These are phyloP conservation scores for Scatophagus argus DNA, from an alignment of 2,113 vertebrate species.

Conservation along the genomic window DNA sequence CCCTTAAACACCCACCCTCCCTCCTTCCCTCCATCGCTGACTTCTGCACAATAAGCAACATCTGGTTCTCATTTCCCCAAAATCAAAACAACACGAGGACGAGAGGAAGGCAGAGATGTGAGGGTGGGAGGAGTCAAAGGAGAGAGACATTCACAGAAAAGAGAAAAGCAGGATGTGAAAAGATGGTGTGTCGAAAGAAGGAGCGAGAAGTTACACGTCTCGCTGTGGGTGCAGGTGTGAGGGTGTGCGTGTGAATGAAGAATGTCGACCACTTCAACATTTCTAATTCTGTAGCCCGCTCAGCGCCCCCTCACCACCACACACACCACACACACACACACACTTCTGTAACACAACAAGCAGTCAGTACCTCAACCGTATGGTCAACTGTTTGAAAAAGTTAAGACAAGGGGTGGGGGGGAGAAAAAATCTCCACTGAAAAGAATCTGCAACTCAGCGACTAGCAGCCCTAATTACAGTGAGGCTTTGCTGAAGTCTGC, in stretches of 20 bases:
- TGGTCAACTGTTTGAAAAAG: conserved; percentile 66
- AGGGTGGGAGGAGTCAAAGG: conserved; percentile 14
- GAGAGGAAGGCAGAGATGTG: conserved; percentile 42
- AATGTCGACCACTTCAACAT: not conserved
- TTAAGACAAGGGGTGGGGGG: conserved; percentile 20
- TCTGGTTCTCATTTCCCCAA: conserved; percentile 85
- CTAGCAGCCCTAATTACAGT: conserved; percentile 83
- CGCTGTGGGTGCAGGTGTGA: conserved; percentile 49
- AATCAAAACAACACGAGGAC: conserved; percentile 82
- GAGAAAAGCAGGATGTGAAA: conserved; percentile 46
- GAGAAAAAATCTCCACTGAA: conserved; percentile 68
- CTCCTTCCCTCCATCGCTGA: conserved; percentile 43
- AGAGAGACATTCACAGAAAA: conserved; percentile 39
- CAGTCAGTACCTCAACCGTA: conserved; percentile 51
- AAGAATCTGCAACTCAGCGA: conserved; percentile 86
- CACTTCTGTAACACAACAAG: conserved; percentile 37
- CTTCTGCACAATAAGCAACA: conserved; percentile 84
- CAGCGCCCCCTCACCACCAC: conserved; percentile 13
- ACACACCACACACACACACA: too few species aligned
- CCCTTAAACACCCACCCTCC: conserved; percentile 8
- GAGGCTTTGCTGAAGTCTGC: conserved; percentile 85
- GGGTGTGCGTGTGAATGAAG: conserved; percentile 9
- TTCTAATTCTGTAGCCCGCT: conserved; percentile 24
- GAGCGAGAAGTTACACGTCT: conserved; percentile 44
- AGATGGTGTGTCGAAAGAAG: conserved; percentile 37